phyloP scores from a whole-genome alignment of 2,113 vertebrate species.

The Planiliza haematocheilus region DNA sequence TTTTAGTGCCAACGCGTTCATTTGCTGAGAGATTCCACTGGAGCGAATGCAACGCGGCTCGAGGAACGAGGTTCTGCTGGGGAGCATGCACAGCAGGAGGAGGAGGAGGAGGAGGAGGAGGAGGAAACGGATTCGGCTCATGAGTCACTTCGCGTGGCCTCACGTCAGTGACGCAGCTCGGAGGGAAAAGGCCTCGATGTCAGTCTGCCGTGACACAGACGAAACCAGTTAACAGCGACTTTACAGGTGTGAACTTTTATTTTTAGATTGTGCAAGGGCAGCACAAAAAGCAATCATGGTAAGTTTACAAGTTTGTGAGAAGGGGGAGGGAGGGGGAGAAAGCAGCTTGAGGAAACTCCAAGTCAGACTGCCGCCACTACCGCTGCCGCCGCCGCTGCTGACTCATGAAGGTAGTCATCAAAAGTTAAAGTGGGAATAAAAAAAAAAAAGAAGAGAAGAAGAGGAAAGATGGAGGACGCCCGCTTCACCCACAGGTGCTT shows the following conservation, averaged over 20 bases:
- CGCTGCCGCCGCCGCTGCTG: conserved; percentile 33
- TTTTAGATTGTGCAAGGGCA: conserved; percentile 22
- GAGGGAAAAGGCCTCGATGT: conserved; percentile 16
- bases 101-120: conserved; percentile 4
- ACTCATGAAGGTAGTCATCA: conserved; percentile 40
- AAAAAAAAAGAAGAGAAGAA: background rate
- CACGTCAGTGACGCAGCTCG: conserved; percentile 50
- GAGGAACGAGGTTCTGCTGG: conserved; percentile 61
- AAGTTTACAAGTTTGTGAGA: conserved; percentile 34
- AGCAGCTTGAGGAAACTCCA: conserved; percentile 35
- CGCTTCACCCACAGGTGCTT: conserved; percentile 49
- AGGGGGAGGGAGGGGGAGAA: background rate
- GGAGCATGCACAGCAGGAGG: conserved; percentile 34
- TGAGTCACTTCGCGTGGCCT: conserved; percentile 60
- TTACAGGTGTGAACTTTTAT: conserved; percentile 55
- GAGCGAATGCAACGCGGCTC: conserved; percentile 66
- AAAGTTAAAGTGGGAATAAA: conserved; percentile 34
- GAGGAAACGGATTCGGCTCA: conserved; percentile 34
- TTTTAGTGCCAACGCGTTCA: conserved; percentile 78
- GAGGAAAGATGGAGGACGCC: background rate
- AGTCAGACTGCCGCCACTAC: conserved; percentile 15
- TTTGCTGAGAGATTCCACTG: conserved; percentile 76
- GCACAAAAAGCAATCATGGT: background rate
- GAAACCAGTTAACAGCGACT: background rate
- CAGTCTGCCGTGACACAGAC: conserved; percentile 17